Evolutionary conservation across 2,797 vertebrate genomes (phyloP), one percentile per base, ranked within the genome.

Genomic region (Hippoglossus hippoglossus): DNA sequence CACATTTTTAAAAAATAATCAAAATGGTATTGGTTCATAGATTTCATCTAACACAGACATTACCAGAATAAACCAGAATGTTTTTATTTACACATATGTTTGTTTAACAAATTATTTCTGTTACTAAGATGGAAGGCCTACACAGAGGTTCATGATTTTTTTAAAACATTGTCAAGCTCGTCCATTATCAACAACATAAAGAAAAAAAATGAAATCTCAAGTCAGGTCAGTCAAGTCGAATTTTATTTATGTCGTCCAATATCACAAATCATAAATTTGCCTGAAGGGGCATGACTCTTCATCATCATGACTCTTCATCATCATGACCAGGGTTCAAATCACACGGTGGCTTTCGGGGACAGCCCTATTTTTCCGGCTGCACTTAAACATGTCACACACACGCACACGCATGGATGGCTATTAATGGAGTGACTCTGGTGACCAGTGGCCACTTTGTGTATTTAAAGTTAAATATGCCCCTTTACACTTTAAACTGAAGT

Each of bases 381-480:
- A 31, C 28, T 8, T 31, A 31, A 31, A 31, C 28, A 28, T 28
- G 5, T 6, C 28, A 28, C 28, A 28, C 25, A 26, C 28, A 31
- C 7, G 0, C 7, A 31, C 28, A 7, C 28, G 8, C 28, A 31
- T 8, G 6, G 26, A 28, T 28, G 7, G 28, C 11, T 36, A 36
- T 36, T 39, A 39, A 10, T 39, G 36, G 36, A 39, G 36, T 12
- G 36, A 39, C 36, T 10, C 36, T 39, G 9, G 9, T 12, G 36
- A 10, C 11, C 9, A 10, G 36, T 28, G 28, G 28, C 28, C 28
- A 28, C 6, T 28, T 28, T 28, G 28, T 28, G 5, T 28, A 5
- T 28, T 73, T 49, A 57, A 71, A 63, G 34, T 72, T 26, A 55
- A 73, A 13, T 64, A 44, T 26, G 1, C 1, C 41, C 47, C n/a